phyloP scores from a whole-genome alignment of 2,888 invertebrate species.

The Dicranocentrus wangi region DNA sequence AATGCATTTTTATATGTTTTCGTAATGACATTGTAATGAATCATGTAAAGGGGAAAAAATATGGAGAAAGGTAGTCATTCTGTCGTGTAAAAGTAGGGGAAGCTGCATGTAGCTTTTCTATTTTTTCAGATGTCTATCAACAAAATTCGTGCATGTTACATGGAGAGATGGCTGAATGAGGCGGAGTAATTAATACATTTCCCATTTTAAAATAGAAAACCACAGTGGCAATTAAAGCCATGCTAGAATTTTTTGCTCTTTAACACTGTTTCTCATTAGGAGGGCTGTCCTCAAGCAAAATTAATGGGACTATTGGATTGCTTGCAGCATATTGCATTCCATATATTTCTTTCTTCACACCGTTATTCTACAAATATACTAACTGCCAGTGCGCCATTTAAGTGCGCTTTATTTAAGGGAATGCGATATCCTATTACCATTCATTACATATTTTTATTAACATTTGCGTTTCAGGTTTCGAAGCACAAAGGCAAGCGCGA shows the following conservation, averaged over 20 bases:
- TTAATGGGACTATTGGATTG: conserved; percentile 1
- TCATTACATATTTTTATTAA: background rate
- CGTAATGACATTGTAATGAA: background rate
- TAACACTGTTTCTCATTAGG: conserved; percentile 16
- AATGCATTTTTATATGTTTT: no score
- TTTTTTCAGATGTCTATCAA: conserved; percentile 7
- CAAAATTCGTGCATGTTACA: background rate
- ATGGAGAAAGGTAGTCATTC: no score
- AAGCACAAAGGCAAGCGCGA: background rate
- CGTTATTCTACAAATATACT: no score
- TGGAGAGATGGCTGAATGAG: background rate
- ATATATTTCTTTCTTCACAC: background rate
- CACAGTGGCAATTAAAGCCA: conserved; percentile 1
- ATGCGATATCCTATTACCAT: conserved; percentile 3
- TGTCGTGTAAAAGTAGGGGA: no score
- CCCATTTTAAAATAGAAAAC: background rate
- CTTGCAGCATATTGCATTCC: conserved; percentile 14
- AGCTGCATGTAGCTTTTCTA: no score
- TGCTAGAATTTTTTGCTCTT: background rate
- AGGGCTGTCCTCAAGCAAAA: background rate
- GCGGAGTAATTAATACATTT: conserved; percentile 1
- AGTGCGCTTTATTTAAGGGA: background rate
- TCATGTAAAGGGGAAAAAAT: background rate
- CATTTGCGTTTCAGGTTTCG: background rate
- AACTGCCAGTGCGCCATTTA: background rate